Percentiles rank a stretch among this genome's conserved stretches.
These are phyloP conservation scores for Arion vulgaris DNA, from an alignment of 1,140 invertebrate genomes.

Conservation along the genomic window DNA sequence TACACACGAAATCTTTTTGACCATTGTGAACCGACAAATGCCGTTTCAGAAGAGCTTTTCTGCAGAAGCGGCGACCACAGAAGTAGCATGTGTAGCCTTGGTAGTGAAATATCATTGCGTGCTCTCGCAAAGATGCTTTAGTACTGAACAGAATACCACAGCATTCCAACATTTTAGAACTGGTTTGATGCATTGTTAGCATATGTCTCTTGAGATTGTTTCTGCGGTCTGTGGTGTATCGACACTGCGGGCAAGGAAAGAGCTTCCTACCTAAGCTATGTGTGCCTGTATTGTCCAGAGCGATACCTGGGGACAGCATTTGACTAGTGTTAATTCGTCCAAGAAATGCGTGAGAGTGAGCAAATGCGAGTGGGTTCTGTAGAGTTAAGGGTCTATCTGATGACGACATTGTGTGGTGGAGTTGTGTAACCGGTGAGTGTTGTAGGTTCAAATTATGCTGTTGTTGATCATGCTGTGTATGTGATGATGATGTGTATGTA, in stretches of 20 bases:
- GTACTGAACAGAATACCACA: constrained; percentile 71
- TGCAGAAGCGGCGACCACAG: constrained; percentile 72
- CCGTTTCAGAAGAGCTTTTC: constrained; percentile 74
- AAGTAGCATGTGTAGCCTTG: constrained; percentile 73
- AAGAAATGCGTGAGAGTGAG: constrained; percentile 24
- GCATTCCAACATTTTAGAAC: constrained; percentile 69
- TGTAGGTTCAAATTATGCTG: background rate
- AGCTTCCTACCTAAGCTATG: constrained; percentile 60
- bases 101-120: constrained; percentile 70
- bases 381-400: background rate
- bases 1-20: constrained; percentile 72
- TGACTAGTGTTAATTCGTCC: constrained; percentile 24
- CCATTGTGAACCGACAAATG: constrained; percentile 73
- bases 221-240: constrained; percentile 72
- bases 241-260: constrained; percentile 69
- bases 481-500: background rate
- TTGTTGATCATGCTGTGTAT: background rate
- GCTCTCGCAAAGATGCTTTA: constrained; percentile 72
- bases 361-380: background rate
- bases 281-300: constrained; percentile 40
- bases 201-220: constrained; percentile 75
- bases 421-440: background rate
- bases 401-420: background rate
- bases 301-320: constrained; percentile 34
- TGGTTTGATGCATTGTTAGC: constrained; percentile 73